A percentile compares a stretch with the other conserved stretches of the same genome.
phyloP scores from a whole-genome alignment of 1,140 invertebrate genomes.

The Andricus grossulariae region DNA sequence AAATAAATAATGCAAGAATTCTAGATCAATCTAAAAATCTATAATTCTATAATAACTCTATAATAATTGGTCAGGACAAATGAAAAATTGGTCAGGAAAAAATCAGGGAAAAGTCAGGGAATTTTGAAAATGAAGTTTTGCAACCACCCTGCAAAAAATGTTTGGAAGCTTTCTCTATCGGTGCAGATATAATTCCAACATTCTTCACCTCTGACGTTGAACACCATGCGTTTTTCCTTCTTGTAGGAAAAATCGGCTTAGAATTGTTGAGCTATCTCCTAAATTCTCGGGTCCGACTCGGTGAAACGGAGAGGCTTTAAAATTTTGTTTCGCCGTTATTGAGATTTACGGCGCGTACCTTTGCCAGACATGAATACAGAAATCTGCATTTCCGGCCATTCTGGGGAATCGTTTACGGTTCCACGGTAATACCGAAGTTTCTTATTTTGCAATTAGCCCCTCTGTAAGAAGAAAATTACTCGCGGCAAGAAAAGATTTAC shows the following conservation, averaged over 20 bases:
- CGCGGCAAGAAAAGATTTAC: too few relatives aligned
- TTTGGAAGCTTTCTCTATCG: too few relatives aligned
- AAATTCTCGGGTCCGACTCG: conserved; percentile 39
- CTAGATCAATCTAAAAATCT: too few relatives aligned
- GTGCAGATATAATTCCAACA: background rate
- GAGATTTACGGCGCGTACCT: conserved; percentile 49
- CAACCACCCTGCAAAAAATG: too few relatives aligned
- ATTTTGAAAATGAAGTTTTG: too few relatives aligned
- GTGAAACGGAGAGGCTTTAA: conserved; percentile 36
- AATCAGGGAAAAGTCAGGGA: too few relatives aligned
- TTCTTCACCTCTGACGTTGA: conserved; percentile 25
- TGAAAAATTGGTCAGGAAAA: too few relatives aligned
- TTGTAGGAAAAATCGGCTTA: conserved; percentile 41
- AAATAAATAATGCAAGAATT: too few relatives aligned
- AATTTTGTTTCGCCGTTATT: conserved; percentile 45
- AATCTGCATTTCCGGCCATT: conserved; percentile 53
- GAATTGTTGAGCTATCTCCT: conserved; percentile 31
- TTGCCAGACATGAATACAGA: conserved; percentile 51
- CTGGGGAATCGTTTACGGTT: conserved; percentile 43
- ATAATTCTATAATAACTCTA: too few relatives aligned
- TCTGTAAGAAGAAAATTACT: conserved; percentile 39
- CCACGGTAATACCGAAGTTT: conserved; percentile 47
- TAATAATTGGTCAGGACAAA: too few relatives aligned
- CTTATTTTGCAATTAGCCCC: conserved; percentile 34
- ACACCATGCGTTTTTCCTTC: conserved; percentile 33